A percentile compares a stretch with the other conserved stretches of the same genome.
These are phyloP conservation scores for Simalia tracyae DNA, from an alignment of 2,797 vertebrate species.

Conservation along the genomic window DNA sequence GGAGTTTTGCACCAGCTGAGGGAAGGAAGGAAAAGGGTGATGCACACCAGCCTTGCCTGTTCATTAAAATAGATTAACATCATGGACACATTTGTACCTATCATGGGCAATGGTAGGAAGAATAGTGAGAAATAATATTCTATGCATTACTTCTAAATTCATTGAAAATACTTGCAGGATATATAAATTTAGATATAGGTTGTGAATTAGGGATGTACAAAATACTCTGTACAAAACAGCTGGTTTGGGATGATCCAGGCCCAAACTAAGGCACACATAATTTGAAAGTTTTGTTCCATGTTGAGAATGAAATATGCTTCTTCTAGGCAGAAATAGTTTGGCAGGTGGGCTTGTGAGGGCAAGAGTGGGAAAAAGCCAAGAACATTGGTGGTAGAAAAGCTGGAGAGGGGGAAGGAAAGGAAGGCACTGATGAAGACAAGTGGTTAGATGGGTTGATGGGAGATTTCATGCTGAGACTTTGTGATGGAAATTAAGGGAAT, in stretches of 20 bases:
- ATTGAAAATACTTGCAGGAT: neutral
- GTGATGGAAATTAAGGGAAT: neutral
- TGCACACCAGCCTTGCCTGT: neutral
- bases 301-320: neutral
- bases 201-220: neutral
- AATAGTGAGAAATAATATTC: neutral
- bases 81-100: neutral
- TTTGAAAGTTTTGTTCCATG: neutral
- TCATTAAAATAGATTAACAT: neutral
- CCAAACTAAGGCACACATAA: neutral
- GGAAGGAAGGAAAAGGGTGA: neutral
- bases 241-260: neutral
- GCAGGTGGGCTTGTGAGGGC: neutral
- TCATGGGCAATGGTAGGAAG: too few relatives aligned
- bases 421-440: neutral
- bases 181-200: neutral
- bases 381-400: neutral
- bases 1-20: neutral
- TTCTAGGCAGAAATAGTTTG: neutral
- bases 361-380: neutral
- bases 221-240: neutral
- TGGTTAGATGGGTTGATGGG: neutral
- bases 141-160: neutral
- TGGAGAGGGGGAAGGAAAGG: neutral
- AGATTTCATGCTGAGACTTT: neutral